Evolutionary conservation across 2,113 vertebrate species (phyloP), one percentile per base, ranked within the genome.

Genomic region (Ardeotis arabs): DNA sequence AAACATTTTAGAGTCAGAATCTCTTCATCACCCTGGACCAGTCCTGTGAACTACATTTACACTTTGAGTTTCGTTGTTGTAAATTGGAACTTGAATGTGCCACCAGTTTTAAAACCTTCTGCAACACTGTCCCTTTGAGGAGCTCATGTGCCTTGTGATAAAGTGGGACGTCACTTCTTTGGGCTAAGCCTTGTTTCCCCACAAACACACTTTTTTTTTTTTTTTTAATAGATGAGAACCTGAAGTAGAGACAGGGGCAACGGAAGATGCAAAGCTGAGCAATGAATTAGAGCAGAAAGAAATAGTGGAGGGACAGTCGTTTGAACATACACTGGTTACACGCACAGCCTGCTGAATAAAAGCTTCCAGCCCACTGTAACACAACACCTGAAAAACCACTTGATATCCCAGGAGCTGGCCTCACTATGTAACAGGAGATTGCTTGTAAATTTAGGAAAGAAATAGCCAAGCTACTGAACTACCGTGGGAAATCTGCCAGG

Each of bases 401-500:
- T 91, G 95, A 96, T 95, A 95, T 62, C 77, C 95, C 95, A 96
- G 92, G 87, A 92, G 89, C 62, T 85, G 94, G 94, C 95, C 96
- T 53, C 95, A 80, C 77, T 73, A 45, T 95, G 94, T 96, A 96
- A 96, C 81, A 95, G 91, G 95, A 97, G 95, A 96, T 95, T 95
- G 96, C 96, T 94, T 96, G 94, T 96, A 96, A 95, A 96, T 97
- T 95, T 96, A 92, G 94, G 90, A 90, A 96, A 95, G 95, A 92
- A 95, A 92, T 96, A 91, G 87, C 80, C 95, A 96, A 95, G 92
- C 96, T 96, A 96, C 96, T 89, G 95, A 95, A 89, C 91, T 96
- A 92, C 94, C 41, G 74, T 96, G 96, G 96, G 95, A 97, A 95
- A 95, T 45, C 70, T 95, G 95, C 96, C 96, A 96, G 95, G 37